Conservation (phyloP, 2,888 invertebrate genomes). For the Pristionchus mayeri region DNA sequence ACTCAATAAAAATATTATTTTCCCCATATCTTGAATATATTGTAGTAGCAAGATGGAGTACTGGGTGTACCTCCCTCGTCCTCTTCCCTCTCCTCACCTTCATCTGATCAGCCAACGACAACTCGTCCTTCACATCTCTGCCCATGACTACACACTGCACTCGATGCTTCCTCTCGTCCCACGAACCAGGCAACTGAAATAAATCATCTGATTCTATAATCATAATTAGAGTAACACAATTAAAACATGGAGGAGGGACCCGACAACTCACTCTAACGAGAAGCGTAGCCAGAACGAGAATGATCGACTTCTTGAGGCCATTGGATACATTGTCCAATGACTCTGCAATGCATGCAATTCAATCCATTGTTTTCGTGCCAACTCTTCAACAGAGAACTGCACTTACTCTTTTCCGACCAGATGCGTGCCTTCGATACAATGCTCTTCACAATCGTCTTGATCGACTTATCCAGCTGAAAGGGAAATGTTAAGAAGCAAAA, state of each 20-base stretch:
- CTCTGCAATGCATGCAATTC: neutral
- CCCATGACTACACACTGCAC: neutral
- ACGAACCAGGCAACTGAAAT: slow-evolving; percentile 5
- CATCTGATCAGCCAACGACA: neutral
- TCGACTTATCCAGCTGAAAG: neutral
- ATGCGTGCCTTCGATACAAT: neutral
- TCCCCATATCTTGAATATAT: too few relatives aligned
- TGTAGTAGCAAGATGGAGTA: too few relatives aligned
- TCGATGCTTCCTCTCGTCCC: neutral
- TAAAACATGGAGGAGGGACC: neutral
- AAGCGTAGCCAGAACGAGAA: neutral
- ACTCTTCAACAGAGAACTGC: too few relatives aligned
- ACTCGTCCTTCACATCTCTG: neutral
- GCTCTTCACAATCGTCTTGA: neutral
- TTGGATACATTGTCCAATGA: neutral
- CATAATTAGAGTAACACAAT: neutral
- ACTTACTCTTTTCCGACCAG: neutral
- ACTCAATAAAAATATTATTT: too few relatives aligned
- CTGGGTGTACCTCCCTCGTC: too few relatives aligned
- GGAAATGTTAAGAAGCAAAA: too few relatives aligned
- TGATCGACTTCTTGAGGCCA: neutral
- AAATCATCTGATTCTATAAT: too few relatives aligned
- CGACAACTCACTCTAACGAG: neutral
- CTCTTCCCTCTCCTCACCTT: too few relatives aligned
- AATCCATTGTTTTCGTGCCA: too few relatives aligned